Conservation (phyloP, 2,113 vertebrate genomes). For the Hiodon tergisus region DNA sequence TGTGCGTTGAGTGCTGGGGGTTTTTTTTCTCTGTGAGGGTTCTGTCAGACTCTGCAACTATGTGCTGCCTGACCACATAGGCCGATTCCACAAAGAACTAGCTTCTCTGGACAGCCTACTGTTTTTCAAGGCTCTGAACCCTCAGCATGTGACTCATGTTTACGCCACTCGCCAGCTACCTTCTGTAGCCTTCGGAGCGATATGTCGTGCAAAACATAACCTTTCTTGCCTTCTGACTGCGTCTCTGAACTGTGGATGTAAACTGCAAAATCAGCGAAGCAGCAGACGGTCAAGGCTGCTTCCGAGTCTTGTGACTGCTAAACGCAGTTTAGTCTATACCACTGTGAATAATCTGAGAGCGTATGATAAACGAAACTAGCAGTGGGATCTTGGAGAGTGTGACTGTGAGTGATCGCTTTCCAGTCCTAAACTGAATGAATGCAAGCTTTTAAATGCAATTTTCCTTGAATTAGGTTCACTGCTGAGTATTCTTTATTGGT, state of each 20-base stretch:
- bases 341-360: background rate
- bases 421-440: too few relatives aligned
- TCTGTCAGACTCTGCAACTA: background rate
- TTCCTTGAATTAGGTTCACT: background rate
- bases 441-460: too few relatives aligned
- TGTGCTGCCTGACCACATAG: constrained; percentile 5
- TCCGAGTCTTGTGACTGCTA: background rate
- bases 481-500: background rate
- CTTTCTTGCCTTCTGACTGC: too few relatives aligned
- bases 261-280: background rate
- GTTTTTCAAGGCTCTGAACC: background rate
- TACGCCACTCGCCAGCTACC: background rate
- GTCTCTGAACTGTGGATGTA: background rate
- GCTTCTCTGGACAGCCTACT: background rate
- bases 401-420: background rate
- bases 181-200: background rate
- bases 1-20: background rate
- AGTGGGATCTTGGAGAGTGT: background rate
- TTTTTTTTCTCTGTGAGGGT: background rate
- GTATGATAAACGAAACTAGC: background rate
- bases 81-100: background rate
- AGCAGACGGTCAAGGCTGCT: background rate
- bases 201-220: background rate
- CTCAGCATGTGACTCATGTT: constrained; percentile 14
- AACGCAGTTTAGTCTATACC: background rate